Evolutionary conservation across 2,113 vertebrate genomes (phyloP).

Genomic region (Microcebus lehilahytsara): DNA sequence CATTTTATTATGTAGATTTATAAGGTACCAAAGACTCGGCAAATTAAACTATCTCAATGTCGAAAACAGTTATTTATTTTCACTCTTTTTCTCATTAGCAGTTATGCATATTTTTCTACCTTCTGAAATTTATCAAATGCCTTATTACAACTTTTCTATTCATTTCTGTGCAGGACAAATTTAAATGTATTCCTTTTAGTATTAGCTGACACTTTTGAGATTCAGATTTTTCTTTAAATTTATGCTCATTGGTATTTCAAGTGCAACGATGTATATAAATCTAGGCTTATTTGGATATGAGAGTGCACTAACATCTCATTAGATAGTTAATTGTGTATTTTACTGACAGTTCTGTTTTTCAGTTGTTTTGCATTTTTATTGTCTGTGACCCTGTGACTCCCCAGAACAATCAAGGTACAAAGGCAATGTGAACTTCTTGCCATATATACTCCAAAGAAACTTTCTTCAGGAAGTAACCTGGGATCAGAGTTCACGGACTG

Average conservation of each 20-base stretch:
- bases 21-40: constrained; percentile 61
- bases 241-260: constrained; percentile 47
- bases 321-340: constrained; percentile 60
- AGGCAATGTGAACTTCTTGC: neutral
- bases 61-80: constrained; percentile 72
- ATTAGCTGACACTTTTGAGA: neutral
- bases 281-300: constrained; percentile 10
- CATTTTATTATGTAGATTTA: constrained; percentile 73
- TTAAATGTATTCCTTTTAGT: constrained; percentile 43
- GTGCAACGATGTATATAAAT: constrained; percentile 19
- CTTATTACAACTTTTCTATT: constrained; percentile 59
- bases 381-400: neutral
- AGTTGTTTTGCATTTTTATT: constrained; percentile 45
- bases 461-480: constrained; percentile 1
- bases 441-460: neutral
- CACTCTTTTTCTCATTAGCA: constrained; percentile 68
- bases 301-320: neutral
- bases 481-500: neutral
- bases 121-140: constrained; percentile 68
- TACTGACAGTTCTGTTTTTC: neutral
- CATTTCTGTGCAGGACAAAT: constrained; percentile 44
- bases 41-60: constrained; percentile 58
- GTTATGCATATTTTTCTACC: constrained; percentile 66
- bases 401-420: neutral
- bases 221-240: constrained; percentile 30